Conservation (phyloP, 2,113 vertebrate genomes). For the Trachemys scripta region DNA sequence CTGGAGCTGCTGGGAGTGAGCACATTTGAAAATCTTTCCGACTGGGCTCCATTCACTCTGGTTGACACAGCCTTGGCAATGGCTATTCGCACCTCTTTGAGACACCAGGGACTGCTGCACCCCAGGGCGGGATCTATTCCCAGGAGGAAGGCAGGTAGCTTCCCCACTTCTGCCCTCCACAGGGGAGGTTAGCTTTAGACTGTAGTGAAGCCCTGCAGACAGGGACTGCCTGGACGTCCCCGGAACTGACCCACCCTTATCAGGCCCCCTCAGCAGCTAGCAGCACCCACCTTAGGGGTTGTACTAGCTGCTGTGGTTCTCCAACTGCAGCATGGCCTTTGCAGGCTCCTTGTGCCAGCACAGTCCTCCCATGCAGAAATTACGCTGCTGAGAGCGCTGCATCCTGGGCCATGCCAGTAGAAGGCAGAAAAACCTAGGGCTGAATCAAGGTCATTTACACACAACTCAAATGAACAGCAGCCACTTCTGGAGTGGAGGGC, state of each 20-base stretch:
- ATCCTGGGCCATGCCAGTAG: no score
- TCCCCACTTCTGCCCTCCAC: not conserved
- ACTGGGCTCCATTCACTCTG: not conserved
- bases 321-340: not conserved
- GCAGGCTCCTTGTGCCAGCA: not conserved
- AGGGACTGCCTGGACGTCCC: not conserved
- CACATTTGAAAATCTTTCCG: not conserved
- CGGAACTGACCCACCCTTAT: not conserved
- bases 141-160: not conserved
- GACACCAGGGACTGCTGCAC: not conserved
- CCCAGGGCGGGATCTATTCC: not conserved
- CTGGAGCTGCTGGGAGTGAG: fast-evolving
- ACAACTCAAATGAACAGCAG: no score
- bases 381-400: not conserved
- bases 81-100: not conserved
- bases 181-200: not conserved
- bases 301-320: not conserved
- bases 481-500: no score
- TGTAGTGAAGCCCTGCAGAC: not conserved
- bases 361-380: not conserved
- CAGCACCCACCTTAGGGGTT: not conserved
- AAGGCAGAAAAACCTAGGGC: no score
- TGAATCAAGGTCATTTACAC: no score
- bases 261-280: not conserved
- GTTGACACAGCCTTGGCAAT: not conserved